Conservation (phyloP, 1,140 invertebrate genomes). For the Charaxes varanes region DNA sequence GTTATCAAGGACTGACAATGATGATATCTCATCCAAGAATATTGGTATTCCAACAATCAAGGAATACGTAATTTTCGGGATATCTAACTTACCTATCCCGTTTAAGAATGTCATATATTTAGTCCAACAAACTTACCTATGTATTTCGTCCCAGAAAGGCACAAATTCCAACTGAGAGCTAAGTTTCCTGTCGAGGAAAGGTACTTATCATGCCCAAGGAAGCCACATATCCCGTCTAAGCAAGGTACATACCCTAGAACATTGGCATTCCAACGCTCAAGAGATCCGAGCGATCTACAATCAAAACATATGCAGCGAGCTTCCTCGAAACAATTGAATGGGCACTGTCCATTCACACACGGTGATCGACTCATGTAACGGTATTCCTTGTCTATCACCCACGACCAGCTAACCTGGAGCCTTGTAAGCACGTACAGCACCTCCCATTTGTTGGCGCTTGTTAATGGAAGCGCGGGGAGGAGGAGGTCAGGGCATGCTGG, state of each 20-base stretch:
- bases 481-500: conserved; percentile 19
- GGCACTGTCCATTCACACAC: conserved; percentile 34
- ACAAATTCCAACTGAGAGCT: too few species aligned
- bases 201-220: too few species aligned
- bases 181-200: too few species aligned
- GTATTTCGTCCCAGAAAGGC: too few species aligned
- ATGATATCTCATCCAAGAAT: too few species aligned
- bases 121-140: too few species aligned
- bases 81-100: too few species aligned
- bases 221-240: not conserved
- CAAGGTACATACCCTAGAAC: too few species aligned
- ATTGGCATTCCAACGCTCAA: conserved; percentile 10
- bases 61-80: too few species aligned
- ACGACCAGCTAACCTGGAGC: conserved; percentile 20
- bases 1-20: too few species aligned
- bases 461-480: conserved; percentile 16
- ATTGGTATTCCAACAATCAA: too few species aligned
- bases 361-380: conserved; percentile 28
- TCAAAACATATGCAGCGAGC: conserved; percentile 24
- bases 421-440: not conserved
- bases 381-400: conserved; percentile 34
- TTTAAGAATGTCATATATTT: too few species aligned
- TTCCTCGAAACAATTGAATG: conserved; percentile 37
- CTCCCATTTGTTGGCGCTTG: conserved; percentile 6
- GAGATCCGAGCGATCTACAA: conserved; percentile 16